Conservation (phyloP, 2,797 vertebrate species). For the Pseudomugil tenellus region DNA sequence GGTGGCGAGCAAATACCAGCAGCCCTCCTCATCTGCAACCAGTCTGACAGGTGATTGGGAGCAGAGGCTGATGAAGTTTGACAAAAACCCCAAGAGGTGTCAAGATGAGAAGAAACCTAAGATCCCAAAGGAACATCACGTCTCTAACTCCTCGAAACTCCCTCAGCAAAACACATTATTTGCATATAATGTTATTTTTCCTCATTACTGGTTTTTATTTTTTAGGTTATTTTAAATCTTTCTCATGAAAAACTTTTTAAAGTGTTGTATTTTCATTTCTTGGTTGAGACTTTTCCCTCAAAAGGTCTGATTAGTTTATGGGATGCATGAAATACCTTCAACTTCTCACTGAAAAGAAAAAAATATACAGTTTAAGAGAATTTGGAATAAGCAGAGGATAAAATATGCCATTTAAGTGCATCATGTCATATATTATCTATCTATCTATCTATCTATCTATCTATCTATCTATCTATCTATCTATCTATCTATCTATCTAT, state of each 20-base stretch:
- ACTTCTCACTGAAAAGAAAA: not conserved
- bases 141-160: not conserved
- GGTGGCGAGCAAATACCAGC: slow-evolving; percentile 67
- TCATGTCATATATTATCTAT: too few relatives aligned
- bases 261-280: too few relatives aligned
- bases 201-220: not conserved
- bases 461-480: too few relatives aligned
- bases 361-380: not conserved
- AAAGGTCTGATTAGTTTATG: too few relatives aligned
- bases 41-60: not conserved
- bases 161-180: not conserved
- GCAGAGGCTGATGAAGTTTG: not conserved
- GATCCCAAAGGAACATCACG: not conserved
- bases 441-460: too few relatives aligned
- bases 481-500: too few relatives aligned
- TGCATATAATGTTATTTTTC: not conserved
- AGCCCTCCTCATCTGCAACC: slow-evolving; percentile 10
- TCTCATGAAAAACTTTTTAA: too few relatives aligned
- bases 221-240: not conserved
- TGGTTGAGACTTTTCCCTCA: too few relatives aligned
- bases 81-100: not conserved
- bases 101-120: not conserved
- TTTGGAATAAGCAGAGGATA: not conserved
- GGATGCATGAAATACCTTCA: too few relatives aligned
- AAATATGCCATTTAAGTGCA: too few relatives aligned